Percentiles rank a stretch among this genome's conserved stretches.
These are phyloP conservation scores for Bos indicus DNA, from an alignment of 2,113 vertebrate species.

Conservation along the genomic window DNA sequence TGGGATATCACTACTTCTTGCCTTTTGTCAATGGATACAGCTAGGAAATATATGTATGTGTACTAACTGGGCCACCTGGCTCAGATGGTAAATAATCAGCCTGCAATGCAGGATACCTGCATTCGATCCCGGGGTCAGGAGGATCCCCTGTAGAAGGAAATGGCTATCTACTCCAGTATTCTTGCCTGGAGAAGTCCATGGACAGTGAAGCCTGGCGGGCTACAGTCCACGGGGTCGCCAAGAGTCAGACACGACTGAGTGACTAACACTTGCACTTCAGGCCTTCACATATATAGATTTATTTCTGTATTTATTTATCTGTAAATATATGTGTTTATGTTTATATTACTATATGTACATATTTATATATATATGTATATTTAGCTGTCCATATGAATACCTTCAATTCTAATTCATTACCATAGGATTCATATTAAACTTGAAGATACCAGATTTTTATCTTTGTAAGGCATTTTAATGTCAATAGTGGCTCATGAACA, in stretches of 20 bases:
- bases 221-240: not conserved
- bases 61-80: not conserved
- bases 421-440: not conserved
- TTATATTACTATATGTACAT: not conserved
- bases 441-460: constrained; percentile 6
- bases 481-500: constrained; percentile 26
- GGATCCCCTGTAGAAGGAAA: not conserved
- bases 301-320: not conserved
- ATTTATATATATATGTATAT: not conserved
- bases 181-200: not conserved
- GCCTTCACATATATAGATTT: not conserved
- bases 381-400: not conserved
- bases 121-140: not conserved
- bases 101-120: not conserved
- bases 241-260: not conserved
- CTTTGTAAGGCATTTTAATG: not conserved
- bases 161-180: not conserved
- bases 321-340: not conserved
- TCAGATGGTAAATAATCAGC: not conserved
- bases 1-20: not conserved
- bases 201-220: not conserved
- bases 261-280: not conserved
- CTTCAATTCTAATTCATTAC: not conserved
- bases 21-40: not conserved
- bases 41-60: not conserved